phyloP scores from a whole-genome alignment of 2,113 vertebrate genomes.

The Tilapia sparmanii region DNA sequence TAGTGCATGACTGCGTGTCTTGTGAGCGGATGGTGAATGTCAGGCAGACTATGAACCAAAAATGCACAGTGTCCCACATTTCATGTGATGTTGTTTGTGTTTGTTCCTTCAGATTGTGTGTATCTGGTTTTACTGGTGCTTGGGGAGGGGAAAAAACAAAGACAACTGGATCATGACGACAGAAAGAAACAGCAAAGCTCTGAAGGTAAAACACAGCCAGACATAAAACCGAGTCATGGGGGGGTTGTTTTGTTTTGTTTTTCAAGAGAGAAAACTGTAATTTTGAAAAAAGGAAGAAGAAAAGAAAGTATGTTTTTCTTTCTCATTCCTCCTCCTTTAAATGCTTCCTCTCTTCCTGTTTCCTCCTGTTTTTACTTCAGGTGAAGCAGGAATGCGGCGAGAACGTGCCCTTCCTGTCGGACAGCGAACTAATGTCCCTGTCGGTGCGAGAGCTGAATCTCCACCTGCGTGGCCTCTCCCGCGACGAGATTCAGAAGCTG shows the following conservation, averaged over 20 bases:
- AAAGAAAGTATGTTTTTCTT: neutral
- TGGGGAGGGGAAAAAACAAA: conserved; percentile 52
- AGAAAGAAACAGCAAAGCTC: conserved; percentile 96
- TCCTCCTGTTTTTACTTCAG: conserved; percentile 53
- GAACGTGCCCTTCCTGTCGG: conserved; percentile 93
- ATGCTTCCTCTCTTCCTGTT: too few relatives aligned
- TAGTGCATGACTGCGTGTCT: conserved; percentile 43
- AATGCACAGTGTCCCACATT: conserved; percentile 10
- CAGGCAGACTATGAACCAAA: neutral
- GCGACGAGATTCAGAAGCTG: conserved; percentile 95
- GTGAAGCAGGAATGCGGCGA: conserved; percentile 97
- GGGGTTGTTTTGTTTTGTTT: neutral
- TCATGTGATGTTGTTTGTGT: conserved; percentile 14
- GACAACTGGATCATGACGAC: conserved; percentile 83
- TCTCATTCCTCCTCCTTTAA: neutral
- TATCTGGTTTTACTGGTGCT: conserved; percentile 67
- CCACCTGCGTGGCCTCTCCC: conserved; percentile 91
- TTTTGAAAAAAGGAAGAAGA: neutral
- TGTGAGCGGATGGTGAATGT: conserved; percentile 48
- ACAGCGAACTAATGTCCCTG: conserved; percentile 96
- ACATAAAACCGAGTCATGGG: neutral
- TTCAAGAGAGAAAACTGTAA: neutral
- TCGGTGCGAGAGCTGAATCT: conserved; percentile 96
- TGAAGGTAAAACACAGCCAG: conserved; percentile 80
- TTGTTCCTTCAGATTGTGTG: conserved; percentile 47